A percentile compares a stretch with the other conserved stretches of the same genome.
phyloP scores from a whole-genome alignment of 2,113 vertebrate genomes.

The Neomonachus schauinslandi region DNA sequence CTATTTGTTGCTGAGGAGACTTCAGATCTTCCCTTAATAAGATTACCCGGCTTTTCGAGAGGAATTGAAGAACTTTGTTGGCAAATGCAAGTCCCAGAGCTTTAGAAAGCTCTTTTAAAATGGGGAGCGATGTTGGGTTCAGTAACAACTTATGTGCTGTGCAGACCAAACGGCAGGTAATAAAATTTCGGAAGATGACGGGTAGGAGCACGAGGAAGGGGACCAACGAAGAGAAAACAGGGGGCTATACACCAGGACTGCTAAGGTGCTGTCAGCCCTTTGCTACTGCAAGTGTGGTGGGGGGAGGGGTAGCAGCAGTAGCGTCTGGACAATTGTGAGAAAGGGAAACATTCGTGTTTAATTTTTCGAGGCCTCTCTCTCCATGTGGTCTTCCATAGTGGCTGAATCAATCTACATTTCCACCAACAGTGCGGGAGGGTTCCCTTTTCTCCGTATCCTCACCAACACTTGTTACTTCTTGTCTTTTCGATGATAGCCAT shows the following conservation, averaged over 20 bases:
- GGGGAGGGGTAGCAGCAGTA: neutral
- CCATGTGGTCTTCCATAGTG: neutral
- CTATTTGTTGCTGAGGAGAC: constrained; percentile 21
- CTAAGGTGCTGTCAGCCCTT: neutral
- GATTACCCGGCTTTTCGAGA: constrained; percentile 58
- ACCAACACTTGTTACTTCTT: neutral
- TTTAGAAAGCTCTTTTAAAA: constrained; percentile 59
- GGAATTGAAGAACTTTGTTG: neutral
- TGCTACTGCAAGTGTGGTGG: accelerated
- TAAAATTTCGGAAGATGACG: constrained; percentile 50
- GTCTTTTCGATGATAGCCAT: neutral
- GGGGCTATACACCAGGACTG: neutral
- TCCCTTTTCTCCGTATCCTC: neutral
- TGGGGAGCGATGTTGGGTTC: neutral
- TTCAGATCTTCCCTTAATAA: constrained; percentile 63
- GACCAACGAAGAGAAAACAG: neutral
- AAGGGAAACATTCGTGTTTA: neutral
- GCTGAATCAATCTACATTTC: neutral
- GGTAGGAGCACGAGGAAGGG: neutral
- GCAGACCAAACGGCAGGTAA: constrained; percentile 52
- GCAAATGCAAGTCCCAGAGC: constrained; percentile 3
- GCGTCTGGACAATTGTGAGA: neutral
- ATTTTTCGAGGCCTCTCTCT: neutral
- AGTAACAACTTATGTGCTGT: constrained; percentile 52
- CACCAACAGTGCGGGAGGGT: neutral